Conservation (phyloP, 2,797 vertebrate species). For the Peromyscus melanophrys region DNA sequence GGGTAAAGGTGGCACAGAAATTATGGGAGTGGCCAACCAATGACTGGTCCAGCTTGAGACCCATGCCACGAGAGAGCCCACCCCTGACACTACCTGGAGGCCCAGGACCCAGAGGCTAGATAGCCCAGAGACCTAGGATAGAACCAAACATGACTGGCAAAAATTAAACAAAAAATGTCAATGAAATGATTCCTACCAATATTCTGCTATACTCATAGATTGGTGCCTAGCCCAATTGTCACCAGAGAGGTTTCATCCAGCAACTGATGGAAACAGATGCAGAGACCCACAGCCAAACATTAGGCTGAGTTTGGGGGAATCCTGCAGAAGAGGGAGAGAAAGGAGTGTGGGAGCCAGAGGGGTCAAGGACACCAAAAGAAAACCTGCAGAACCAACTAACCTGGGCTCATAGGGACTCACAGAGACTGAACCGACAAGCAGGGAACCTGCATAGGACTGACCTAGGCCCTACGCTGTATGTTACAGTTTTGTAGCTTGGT, state of each 20-base stretch:
- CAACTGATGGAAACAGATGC: neutral
- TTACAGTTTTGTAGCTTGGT: neutral
- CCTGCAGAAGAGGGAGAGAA: neutral
- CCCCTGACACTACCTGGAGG: neutral
- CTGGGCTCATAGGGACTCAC: neutral
- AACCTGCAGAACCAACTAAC: neutral
- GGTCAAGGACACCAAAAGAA: neutral
- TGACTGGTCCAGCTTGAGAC: neutral
- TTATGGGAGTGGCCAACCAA: neutral
- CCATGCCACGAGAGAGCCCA: neutral
- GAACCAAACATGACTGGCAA: neutral
- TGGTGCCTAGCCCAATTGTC: neutral
- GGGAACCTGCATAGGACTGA: neutral
- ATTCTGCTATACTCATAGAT: neutral
- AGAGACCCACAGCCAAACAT: neutral
- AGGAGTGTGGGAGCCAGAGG: neutral
- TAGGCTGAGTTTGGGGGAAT: neutral
- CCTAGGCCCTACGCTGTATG: fast-evolving
- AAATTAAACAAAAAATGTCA: neutral
- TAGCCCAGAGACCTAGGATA: neutral
- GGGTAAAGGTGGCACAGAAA: neutral
- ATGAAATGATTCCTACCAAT: neutral
- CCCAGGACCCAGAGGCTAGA: neutral
- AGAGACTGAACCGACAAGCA: neutral
- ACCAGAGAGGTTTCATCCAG: neutral